Conservation (phyloP, 2,888 invertebrate species). For the Physocephala rufipes region DNA sequence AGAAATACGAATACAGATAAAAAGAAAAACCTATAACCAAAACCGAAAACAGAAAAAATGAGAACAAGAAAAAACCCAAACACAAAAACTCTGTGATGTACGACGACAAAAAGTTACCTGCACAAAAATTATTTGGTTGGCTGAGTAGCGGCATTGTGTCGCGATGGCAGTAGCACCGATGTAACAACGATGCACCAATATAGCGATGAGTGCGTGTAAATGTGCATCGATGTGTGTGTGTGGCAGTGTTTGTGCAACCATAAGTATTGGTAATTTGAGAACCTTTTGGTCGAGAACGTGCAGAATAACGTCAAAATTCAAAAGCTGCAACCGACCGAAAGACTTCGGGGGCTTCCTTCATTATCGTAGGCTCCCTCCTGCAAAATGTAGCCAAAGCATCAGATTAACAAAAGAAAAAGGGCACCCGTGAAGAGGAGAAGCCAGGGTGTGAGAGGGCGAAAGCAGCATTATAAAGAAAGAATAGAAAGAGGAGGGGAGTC, state of each 20-base stretch:
- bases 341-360: conserved; percentile 64
- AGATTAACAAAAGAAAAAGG: neutral
- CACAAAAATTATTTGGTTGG: conserved; percentile 34
- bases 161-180: conserved; percentile 31
- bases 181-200: neutral
- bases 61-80: neutral
- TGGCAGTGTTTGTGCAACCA: neutral
- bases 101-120: no score
- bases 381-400: neutral
- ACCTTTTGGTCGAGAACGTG: conserved; percentile 30
- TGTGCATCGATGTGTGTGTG: neutral
- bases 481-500: neutral
- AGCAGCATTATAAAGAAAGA: no score
- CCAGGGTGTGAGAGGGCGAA: no score
- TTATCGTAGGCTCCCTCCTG: conserved; percentile 22
- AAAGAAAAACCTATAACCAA: neutral
- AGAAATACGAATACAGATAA: neutral
- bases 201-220: neutral
- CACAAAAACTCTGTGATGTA: neutral
- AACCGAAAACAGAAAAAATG: neutral
- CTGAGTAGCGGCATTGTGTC: conserved; percentile 29
- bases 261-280: conserved; percentile 31
- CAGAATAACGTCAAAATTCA: conserved; percentile 47
- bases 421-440: neutral
- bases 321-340: conserved; percentile 62